Conservation (phyloP, 2,797 vertebrate genomes). For the Enteromius anoplus region DNA sequence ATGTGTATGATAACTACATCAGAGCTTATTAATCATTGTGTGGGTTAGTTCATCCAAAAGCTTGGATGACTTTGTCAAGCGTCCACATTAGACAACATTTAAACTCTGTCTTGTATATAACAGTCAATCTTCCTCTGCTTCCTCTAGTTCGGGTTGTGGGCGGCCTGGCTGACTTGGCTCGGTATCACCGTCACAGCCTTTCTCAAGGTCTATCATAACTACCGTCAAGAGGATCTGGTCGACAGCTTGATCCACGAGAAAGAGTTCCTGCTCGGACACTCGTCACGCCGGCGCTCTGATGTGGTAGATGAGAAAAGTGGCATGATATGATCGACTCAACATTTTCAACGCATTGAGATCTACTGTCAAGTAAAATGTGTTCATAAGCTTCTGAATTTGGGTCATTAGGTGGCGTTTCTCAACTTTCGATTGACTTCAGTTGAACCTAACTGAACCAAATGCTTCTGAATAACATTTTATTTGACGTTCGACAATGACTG, state of each 20-base stretch:
- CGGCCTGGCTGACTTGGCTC: constrained; percentile 95
- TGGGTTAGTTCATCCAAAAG: background rate
- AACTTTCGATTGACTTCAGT: background rate
- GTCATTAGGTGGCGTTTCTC: background rate
- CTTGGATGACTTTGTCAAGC: background rate
- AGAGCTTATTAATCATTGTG: too few relatives aligned
- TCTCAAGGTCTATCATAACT: constrained; percentile 94
- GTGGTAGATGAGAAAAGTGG: constrained; percentile 85
- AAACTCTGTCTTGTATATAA: background rate
- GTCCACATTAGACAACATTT: background rate
- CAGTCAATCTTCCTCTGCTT: constrained; percentile 5
- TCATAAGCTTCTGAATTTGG: constrained; percentile 5
- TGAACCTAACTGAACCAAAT: constrained; percentile 12
- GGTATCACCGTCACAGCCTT: constrained; percentile 91
- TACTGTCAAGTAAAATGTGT: constrained; percentile 14
- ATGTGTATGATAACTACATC: background rate
- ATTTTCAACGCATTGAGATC: background rate
- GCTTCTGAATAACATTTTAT: constrained; percentile 2
- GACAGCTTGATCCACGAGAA: constrained; percentile 95
- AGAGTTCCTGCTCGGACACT: constrained; percentile 89
- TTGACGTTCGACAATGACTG: background rate
- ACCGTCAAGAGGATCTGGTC: constrained; percentile 92
- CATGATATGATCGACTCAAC: constrained; percentile 80
- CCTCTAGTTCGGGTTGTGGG: constrained; percentile 93
- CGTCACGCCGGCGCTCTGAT: constrained; percentile 77